Evolutionary conservation across 2,888 invertebrate species (phyloP).

Genomic region (Apamea epomidion): DNA sequence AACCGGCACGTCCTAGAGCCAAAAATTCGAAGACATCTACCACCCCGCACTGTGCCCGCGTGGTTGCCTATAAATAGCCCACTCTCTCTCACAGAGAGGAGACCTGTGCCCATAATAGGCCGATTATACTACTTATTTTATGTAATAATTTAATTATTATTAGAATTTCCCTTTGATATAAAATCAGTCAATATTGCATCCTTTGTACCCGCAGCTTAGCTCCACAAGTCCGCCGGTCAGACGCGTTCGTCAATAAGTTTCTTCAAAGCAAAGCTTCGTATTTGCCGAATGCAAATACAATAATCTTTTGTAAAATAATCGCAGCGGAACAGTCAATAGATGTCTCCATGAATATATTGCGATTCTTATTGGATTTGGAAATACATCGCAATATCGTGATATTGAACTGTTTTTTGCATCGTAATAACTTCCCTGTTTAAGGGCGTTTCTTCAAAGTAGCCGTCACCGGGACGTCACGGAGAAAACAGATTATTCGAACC

Average conservation of each 20-base stretch:
- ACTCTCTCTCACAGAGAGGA: background rate
- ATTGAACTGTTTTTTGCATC: slow-evolving; percentile 37
- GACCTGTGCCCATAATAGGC: too few relatives aligned
- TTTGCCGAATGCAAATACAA: slow-evolving; percentile 58
- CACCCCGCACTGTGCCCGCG: too few relatives aligned
- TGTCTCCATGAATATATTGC: slow-evolving; percentile 30
- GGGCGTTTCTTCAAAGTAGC: background rate
- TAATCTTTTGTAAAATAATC: slow-evolving; percentile 55
- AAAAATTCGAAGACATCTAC: background rate
- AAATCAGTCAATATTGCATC: background rate
- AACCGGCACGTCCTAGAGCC: background rate
- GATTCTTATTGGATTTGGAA: slow-evolving; percentile 40
- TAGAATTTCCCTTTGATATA: background rate
- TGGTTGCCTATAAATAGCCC: too few relatives aligned
- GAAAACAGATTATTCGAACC: background rate
- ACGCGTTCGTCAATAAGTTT: slow-evolving; percentile 36
- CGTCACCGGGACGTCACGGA: background rate
- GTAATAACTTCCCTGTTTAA: background rate
- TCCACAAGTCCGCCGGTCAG: slow-evolving; percentile 18
- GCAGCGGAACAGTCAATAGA: slow-evolving; percentile 39
- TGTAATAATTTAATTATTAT: background rate
- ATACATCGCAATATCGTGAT: slow-evolving; percentile 42
- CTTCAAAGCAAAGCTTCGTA: slow-evolving; percentile 26
- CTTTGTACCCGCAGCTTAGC: slow-evolving; percentile 10
- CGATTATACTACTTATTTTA: background rate